A percentile compares a stretch with the other conserved stretches of the same genome.
phyloP scores from a whole-genome alignment of 1,140 invertebrate species.

The Cydia splendana region DNA sequence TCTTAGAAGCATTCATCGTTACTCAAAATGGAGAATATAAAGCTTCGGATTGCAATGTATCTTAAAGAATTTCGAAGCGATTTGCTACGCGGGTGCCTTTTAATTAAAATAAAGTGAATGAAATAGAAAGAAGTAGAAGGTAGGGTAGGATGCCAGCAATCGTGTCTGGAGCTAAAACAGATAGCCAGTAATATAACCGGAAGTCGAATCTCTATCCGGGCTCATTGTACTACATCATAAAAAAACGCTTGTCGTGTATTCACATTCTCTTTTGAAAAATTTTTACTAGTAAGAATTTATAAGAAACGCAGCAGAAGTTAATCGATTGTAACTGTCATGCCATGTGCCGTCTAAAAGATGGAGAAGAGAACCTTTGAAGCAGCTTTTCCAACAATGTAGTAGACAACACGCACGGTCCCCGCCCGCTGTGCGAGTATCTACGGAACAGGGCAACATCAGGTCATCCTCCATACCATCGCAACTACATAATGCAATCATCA shows the following conservation, averaged over 20 bases:
- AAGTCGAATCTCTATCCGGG: conserved; percentile 60
- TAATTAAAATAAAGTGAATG: conserved; percentile 73
- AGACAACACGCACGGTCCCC: conserved; percentile 78
- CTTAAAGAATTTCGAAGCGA: conserved; percentile 66
- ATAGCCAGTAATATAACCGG: conserved; percentile 68
- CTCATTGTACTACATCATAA: conserved; percentile 62
- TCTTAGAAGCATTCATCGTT: conserved; percentile 64
- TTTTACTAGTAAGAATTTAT: conserved; percentile 75
- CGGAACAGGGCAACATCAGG: conserved; percentile 75
- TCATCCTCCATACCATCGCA: conserved; percentile 72
- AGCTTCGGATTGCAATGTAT: conserved; percentile 68
- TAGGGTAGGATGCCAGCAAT: conserved; percentile 70
- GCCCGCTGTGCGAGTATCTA: conserved; percentile 77
- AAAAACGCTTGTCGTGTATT: conserved; percentile 72
- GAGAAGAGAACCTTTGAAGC: conserved; percentile 79
- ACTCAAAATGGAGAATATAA: conserved; percentile 53
- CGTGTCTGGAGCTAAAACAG: conserved; percentile 71
- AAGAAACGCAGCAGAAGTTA: conserved; percentile 78
- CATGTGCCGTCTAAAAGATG: conserved; percentile 79
- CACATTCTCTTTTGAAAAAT: conserved; percentile 72
- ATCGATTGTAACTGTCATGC: conserved; percentile 78
- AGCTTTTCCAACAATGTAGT: conserved; percentile 80
- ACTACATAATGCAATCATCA: conserved; percentile 31
- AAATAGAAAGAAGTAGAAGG: conserved; percentile 75
- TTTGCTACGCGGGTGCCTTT: conserved; percentile 75